Evolutionary conservation across 1,140 invertebrate genomes (phyloP).

Genomic region (Ridgeia piscesae): DNA sequence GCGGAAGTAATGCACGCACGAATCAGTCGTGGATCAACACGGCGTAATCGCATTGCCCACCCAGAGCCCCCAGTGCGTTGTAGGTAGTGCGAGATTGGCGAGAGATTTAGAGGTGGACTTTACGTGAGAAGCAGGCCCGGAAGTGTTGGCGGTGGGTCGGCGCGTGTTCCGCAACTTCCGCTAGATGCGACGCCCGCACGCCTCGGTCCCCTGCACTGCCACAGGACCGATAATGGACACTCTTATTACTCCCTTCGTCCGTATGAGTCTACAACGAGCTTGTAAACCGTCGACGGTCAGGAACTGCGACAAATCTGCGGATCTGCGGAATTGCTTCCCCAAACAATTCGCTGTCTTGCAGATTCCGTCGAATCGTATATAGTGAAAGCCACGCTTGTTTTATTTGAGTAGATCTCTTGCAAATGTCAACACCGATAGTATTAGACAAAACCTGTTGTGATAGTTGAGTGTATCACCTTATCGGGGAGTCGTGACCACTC

Average conservation of each 20-base stretch:
- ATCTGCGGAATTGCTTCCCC: no score
- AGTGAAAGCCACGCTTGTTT: neutral
- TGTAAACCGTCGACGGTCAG: no score
- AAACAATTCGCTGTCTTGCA: no score
- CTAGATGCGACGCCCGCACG: neutral
- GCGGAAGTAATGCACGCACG: neutral
- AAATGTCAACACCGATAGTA: neutral
- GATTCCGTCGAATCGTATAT: neutral
- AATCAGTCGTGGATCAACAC: neutral
- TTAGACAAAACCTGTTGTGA: no score
- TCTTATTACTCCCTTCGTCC: neutral
- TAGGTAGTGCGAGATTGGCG: neutral
- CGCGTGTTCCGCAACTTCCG: neutral
- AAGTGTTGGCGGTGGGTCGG: neutral
- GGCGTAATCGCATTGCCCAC: neutral
- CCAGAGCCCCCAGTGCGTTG: neutral
- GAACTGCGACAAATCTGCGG: no score
- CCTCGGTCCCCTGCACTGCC: neutral
- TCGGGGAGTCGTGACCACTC: no score
- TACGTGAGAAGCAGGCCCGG: neutral
- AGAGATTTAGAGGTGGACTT: neutral
- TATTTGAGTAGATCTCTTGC: neutral
- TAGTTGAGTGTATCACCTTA: no score
- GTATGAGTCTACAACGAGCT: neutral
- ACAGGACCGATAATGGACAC: neutral